Percentiles rank a stretch among this genome's conserved stretches.
Conservation (phyloP, 2,888 invertebrate genomes). For the Phyllotreta striolata region DNA sequence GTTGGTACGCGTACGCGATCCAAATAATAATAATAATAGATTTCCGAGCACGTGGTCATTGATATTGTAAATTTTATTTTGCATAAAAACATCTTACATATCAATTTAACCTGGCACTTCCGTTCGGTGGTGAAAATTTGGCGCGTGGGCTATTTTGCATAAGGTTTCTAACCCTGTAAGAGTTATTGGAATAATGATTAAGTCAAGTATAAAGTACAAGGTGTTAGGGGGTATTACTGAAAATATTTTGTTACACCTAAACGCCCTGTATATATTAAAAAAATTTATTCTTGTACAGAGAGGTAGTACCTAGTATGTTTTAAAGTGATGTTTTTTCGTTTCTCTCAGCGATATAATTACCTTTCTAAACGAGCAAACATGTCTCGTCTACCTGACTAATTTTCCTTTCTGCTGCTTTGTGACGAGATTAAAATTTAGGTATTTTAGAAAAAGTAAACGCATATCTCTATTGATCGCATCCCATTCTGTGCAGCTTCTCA, state of each 20-base stretch:
- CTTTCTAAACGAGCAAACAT: background rate
- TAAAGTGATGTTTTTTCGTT: too few species aligned
- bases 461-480: constrained; percentile 13
- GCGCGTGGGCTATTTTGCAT: constrained; percentile 1
- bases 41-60: constrained; percentile 37
- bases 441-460: constrained; percentile 8
- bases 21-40: constrained; percentile 39
- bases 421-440: constrained; percentile 15
- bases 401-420: background rate
- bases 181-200: too few species aligned
- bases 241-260: too few species aligned
- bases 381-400: constrained; percentile 11
- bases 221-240: too few species aligned
- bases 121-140: too few species aligned
- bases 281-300: too few species aligned
- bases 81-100: too few species aligned
- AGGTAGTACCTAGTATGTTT: too few species aligned
- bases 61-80: background rate
- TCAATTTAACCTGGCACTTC: background rate
- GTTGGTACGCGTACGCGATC: constrained; percentile 35
- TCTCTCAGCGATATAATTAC: too few species aligned
- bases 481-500: constrained; percentile 12
- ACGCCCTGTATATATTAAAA: too few species aligned
- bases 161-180: background rate
- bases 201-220: too few species aligned